These are phyloP conservation scores for Drosophila carrolli DNA, from an alignment of 1,140 invertebrate genomes.

Conservation along the genomic window DNA sequence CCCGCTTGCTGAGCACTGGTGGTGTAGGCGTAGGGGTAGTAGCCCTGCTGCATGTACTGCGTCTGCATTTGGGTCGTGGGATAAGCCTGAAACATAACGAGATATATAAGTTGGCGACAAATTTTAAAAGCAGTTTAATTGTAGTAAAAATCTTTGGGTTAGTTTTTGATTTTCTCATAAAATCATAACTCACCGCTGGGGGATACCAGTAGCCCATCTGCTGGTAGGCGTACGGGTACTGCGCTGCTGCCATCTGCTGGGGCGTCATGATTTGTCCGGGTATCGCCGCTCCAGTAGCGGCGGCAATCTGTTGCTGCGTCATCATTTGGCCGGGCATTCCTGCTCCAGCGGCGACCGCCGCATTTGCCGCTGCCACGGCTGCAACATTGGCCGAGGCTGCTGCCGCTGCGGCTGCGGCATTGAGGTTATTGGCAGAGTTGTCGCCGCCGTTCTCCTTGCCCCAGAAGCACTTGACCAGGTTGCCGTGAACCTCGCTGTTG, in stretches of 20 bases:
- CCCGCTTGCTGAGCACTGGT: conserved; percentile 84
- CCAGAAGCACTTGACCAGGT: conserved; percentile 99
- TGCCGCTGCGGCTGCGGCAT: conserved; percentile 69
- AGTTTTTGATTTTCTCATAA: no score
- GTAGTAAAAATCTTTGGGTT: no score
- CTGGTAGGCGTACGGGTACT: conserved; percentile 89
- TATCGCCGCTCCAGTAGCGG: conserved; percentile 76
- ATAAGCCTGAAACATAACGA: conserved; percentile 61
- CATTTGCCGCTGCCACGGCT: conserved; percentile 73
- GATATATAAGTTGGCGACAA: neutral
- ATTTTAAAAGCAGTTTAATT: neutral
- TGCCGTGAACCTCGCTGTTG: conserved; percentile 98
- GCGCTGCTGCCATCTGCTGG: conserved; percentile 84
- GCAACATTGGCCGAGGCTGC: conserved; percentile 73
- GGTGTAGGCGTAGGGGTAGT: conserved; percentile 85
- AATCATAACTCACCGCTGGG: conserved; percentile 71
- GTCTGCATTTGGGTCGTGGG: conserved; percentile 86
- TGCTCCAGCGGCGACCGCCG: conserved; percentile 68
- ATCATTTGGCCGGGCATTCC: conserved; percentile 76
- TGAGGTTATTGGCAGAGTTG: conserved; percentile 76
- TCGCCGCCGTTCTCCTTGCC: conserved; percentile 92
- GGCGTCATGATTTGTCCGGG: conserved; percentile 79
- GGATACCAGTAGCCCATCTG: conserved; percentile 94
- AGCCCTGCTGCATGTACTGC: conserved; percentile 89
- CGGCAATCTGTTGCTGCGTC: conserved; percentile 75